Conservation (phyloP, 2,888 invertebrate genomes). For the Stenodema calcarata region DNA sequence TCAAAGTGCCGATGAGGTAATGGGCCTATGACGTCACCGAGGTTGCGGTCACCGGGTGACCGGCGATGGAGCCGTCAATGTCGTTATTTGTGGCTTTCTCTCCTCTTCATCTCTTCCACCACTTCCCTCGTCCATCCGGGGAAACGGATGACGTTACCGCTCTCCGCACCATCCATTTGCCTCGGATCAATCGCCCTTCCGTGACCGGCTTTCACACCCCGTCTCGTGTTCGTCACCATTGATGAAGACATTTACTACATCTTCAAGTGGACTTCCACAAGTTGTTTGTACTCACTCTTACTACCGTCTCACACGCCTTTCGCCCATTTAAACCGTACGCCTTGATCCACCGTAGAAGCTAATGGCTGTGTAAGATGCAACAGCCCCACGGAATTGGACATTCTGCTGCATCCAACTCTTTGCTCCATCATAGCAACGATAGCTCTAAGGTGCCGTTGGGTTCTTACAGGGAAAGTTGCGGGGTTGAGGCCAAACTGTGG, state of each 20-base stretch:
- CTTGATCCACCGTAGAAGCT: no score
- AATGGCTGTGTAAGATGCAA: no score
- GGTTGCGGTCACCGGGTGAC: constrained; percentile 24
- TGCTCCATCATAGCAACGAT: no score
- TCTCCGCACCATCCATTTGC: neutral
- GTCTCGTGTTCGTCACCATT: neutral
- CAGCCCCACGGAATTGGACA: no score
- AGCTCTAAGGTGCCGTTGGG: no score
- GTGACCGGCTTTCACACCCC: neutral
- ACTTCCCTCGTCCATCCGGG: neutral
- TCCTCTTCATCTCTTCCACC: neutral
- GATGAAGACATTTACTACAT: neutral
- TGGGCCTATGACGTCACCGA: constrained; percentile 21
- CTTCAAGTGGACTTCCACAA: no score
- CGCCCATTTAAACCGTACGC: no score
- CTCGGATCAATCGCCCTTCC: neutral
- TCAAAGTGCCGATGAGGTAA: constrained; percentile 1
- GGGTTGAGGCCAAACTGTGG: no score
- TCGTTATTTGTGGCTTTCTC: constrained; percentile 5
- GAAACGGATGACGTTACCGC: neutral
- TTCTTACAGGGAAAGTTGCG: no score
- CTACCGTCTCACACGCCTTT: no score
- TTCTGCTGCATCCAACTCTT: no score
- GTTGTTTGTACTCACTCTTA: no score
- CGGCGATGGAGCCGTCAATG: constrained; percentile 11